Conservation (phyloP, 1,140 invertebrate species). For the Elysia chlorotica region DNA sequence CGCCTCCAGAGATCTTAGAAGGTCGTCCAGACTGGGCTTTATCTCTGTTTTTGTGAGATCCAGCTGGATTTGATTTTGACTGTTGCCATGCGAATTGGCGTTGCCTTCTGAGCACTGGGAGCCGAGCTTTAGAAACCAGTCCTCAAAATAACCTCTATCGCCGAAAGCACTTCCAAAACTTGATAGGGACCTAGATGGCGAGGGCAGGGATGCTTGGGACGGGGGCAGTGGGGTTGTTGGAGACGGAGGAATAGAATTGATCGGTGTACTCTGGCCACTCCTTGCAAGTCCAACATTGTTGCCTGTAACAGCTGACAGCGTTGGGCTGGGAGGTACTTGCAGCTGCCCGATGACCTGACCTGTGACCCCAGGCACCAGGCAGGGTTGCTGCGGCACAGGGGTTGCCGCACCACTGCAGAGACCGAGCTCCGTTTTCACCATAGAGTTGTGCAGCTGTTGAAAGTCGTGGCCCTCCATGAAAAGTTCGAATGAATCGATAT, state of each 20-base stretch:
- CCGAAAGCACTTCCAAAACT: constrained; percentile 24
- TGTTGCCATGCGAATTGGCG: neutral
- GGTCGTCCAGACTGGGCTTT: too few species aligned
- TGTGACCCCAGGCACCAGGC: constrained; percentile 25
- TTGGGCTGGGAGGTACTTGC: constrained; percentile 18
- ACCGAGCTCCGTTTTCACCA: constrained; percentile 15
- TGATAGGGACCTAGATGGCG: constrained; percentile 14
- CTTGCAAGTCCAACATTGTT: neutral
- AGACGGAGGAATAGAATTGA: constrained; percentile 17
- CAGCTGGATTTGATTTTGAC: neutral
- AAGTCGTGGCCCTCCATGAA: constrained; percentile 46
- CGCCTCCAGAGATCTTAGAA: neutral
- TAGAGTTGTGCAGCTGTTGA: constrained; percentile 40
- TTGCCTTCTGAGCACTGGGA: constrained; percentile 13
- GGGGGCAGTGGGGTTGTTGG: constrained; percentile 8
- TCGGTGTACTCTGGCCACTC: constrained; percentile 7
- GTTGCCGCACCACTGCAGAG: constrained; percentile 23
- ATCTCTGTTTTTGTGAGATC: too few species aligned
- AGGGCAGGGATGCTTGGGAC: constrained; percentile 15
- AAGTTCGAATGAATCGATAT: constrained; percentile 52
- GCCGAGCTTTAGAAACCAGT: constrained; percentile 22
- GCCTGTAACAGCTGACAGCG: constrained; percentile 18
- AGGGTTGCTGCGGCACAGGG: constrained; percentile 18
- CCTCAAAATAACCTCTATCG: constrained; percentile 21
- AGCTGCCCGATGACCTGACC: constrained; percentile 17